phyloP scores from a whole-genome alignment of 1,140 invertebrate genomes.

The Zaprionus tsacasi region DNA sequence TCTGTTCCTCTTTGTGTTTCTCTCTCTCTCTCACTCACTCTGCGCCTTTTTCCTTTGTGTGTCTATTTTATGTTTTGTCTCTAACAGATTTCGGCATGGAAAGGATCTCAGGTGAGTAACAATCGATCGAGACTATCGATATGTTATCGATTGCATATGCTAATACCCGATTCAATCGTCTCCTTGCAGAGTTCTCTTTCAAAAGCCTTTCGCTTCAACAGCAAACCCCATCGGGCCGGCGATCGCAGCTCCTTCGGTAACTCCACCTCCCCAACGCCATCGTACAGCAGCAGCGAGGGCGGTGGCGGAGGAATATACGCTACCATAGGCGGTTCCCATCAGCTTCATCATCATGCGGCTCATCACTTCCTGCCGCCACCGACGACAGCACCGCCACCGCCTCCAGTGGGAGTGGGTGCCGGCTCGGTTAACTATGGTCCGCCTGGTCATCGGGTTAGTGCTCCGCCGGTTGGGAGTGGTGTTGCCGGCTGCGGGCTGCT shows the following conservation, averaged over 20 bases:
- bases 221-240: slow-evolving; percentile 72
- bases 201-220: slow-evolving; percentile 83
- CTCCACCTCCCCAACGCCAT: slow-evolving; percentile 84
- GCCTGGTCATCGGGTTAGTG: slow-evolving; percentile 84
- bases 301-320: slow-evolving; percentile 81
- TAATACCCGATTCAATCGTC: not conserved
- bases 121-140: too few relatives aligned
- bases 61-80: slow-evolving; percentile 11
- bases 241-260: slow-evolving; percentile 81
- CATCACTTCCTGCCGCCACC: slow-evolving; percentile 85
- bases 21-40: not conserved
- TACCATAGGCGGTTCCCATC: slow-evolving; percentile 79
- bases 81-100: slow-evolving; percentile 84
- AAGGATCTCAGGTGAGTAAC: slow-evolving; percentile 83
- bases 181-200: slow-evolving; percentile 78
- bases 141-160: not conserved
- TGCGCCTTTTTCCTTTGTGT: not conserved
- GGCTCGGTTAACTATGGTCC: slow-evolving; percentile 68
- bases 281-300: slow-evolving; percentile 83
- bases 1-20: slow-evolving; percentile 24
- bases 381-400: slow-evolving; percentile 85
- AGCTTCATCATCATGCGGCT: slow-evolving; percentile 84
- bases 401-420: slow-evolving; percentile 59
- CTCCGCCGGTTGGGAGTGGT: slow-evolving; percentile 77
- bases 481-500: slow-evolving; percentile 43